These are phyloP conservation scores for Megaceryle maxima DNA, from an alignment of 2,113 vertebrate species.

Conservation along the genomic window DNA sequence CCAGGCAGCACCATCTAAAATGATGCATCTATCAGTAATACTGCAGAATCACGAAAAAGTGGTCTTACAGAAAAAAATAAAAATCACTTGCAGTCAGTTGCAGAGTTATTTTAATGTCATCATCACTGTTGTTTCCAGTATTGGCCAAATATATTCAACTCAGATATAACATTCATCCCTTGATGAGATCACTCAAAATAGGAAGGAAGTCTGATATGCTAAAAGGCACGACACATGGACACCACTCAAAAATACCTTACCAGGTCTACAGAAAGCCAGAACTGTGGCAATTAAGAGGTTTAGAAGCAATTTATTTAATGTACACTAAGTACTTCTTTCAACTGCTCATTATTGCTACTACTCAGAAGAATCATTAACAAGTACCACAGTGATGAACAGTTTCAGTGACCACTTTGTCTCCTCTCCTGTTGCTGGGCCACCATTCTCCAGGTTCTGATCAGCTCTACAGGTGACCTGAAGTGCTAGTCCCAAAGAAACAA, in stretches of 20 bases:
- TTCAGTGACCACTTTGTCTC: constrained; percentile 31
- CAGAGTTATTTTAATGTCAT: not conserved
- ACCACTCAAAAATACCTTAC: constrained; percentile 63
- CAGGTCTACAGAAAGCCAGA: constrained; percentile 50
- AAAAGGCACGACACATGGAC: constrained; percentile 20
- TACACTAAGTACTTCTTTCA: constrained; percentile 48
- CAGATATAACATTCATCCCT: not conserved
- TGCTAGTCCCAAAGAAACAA: not conserved
- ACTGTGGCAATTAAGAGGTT: constrained; percentile 29
- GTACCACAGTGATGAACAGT: not conserved
- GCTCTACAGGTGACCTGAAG: not conserved
- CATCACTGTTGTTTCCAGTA: not conserved
- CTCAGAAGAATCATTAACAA: constrained; percentile 42
- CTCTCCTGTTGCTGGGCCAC: not conserved
- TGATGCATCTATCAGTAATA: not conserved
- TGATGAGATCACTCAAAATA: not conserved
- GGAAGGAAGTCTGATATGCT: constrained; percentile 19
- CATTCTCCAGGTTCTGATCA: not conserved
- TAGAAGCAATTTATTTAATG: constrained; percentile 41
- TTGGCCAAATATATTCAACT: not conserved
- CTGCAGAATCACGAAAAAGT: not conserved
- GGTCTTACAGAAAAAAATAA: not conserved
- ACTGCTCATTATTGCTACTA: constrained; percentile 46
- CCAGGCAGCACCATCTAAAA: not conserved
- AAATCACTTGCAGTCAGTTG: not conserved